phyloP scores from a whole-genome alignment of 2,797 vertebrate genomes.

The Brachymystax lenok region DNA sequence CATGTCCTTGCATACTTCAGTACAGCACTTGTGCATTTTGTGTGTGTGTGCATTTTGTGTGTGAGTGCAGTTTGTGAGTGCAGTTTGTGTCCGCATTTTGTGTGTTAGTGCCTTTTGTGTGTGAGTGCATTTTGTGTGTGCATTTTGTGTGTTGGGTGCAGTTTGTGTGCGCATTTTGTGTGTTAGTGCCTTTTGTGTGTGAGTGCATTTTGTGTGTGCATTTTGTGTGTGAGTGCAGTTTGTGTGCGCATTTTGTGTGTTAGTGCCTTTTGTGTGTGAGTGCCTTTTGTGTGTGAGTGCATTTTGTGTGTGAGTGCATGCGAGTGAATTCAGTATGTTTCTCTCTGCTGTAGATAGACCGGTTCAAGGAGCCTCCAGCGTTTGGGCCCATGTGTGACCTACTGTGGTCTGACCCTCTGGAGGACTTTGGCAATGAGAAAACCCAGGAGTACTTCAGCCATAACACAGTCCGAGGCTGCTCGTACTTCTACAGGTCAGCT shows the following conservation, averaged over 20 bases:
- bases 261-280: neutral
- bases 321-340: neutral
- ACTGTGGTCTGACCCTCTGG: constrained; percentile 82
- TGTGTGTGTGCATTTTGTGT: neutral
- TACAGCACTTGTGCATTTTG: neutral
- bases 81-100: no score
- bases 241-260: no score
- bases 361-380: constrained; percentile 84
- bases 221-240: no score
- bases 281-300: neutral
- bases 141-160: no score
- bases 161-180: neutral
- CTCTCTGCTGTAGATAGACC: constrained; percentile 72
- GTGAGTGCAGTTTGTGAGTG: no score
- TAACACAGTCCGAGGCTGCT: constrained; percentile 84
- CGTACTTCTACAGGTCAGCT: constrained; percentile 83
- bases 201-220: neutral
- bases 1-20: constrained; percentile 12
- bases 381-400: constrained; percentile 85
- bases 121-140: constrained; percentile 7
- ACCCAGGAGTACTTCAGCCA: constrained; percentile 84
- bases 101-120: neutral
- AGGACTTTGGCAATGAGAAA: constrained; percentile 85
- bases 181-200: neutral
- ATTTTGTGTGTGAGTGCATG: neutral